Conservation (phyloP, 2,888 invertebrate species). For the Scelioninae gen. 2 region DNA sequence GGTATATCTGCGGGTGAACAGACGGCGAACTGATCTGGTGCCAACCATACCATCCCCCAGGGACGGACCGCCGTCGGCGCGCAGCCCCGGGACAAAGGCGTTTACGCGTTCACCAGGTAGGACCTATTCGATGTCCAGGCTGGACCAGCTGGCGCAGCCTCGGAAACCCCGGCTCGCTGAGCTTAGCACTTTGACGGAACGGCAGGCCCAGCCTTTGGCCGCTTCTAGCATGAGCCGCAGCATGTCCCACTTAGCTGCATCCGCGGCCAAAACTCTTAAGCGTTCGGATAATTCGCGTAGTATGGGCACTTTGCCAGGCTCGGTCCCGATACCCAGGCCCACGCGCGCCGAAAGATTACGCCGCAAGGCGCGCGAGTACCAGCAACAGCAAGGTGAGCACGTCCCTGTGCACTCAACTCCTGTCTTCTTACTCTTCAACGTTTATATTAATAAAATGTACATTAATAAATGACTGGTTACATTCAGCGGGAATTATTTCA, state of each 20-base stretch:
- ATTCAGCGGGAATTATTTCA: background rate
- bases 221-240: conserved; percentile 81
- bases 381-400: conserved; percentile 72
- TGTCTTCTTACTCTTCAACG: conserved; percentile 7
- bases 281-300: conserved; percentile 75
- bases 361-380: conserved; percentile 73
- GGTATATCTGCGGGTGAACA: conserved; percentile 87
- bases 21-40: conserved; percentile 92
- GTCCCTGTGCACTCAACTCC: conserved; percentile 69
- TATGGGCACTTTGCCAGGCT: conserved; percentile 74
- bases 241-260: conserved; percentile 82
- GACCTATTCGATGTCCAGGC: conserved; percentile 94
- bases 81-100: conserved; percentile 72
- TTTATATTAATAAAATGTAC: too few relatives aligned
- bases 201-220: conserved; percentile 68
- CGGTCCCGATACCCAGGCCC: conserved; percentile 68
- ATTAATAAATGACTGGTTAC: too few relatives aligned
- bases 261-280: conserved; percentile 71
- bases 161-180: conserved; percentile 76
- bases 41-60: conserved; percentile 89
- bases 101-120: conserved; percentile 83
- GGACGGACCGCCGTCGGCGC: conserved; percentile 75
- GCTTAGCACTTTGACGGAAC: conserved; percentile 70
- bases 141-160: conserved; percentile 89
- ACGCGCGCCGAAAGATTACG: conserved; percentile 73